Conservation (phyloP, 2,797 vertebrate genomes). For the Labeo calbasu region DNA sequence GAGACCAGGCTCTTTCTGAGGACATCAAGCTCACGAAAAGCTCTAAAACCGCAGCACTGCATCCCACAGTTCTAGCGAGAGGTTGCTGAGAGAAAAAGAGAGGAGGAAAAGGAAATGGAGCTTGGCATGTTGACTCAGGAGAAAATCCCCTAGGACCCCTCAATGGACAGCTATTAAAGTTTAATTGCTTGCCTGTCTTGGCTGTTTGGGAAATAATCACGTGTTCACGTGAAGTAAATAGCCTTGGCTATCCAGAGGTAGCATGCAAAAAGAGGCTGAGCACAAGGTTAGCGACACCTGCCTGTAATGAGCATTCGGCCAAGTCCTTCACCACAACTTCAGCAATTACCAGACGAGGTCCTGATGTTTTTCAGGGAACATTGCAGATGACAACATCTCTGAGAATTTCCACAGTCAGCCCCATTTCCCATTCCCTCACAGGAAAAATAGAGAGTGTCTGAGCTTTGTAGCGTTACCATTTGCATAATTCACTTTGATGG, state of each 20-base stretch:
- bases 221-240: constrained; percentile 54
- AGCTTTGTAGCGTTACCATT: constrained; percentile 77
- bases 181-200: constrained; percentile 69
- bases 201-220: constrained; percentile 61
- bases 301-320: constrained; percentile 28
- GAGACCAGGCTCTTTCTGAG: background rate
- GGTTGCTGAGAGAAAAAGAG: constrained; percentile 61
- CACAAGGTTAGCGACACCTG: constrained; percentile 62
- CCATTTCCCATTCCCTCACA: constrained; percentile 60
- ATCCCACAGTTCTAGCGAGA: constrained; percentile 47
- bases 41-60: background rate
- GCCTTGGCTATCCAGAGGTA: constrained; percentile 51
- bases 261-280: constrained; percentile 24
- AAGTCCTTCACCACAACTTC: background rate
- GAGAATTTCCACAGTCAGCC: constrained; percentile 68
- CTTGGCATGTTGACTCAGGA: constrained; percentile 77
- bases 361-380: constrained; percentile 58
- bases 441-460: constrained; percentile 70
- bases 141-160: constrained; percentile 71
- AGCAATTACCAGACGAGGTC: constrained; percentile 44
- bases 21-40: constrained; percentile 15
- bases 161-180: constrained; percentile 75
- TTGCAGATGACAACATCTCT: constrained; percentile 59
- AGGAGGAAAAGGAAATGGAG: constrained; percentile 72
- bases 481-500: constrained; percentile 83